Conservation (phyloP, 2,888 invertebrate genomes). For the Cenopis cana region DNA sequence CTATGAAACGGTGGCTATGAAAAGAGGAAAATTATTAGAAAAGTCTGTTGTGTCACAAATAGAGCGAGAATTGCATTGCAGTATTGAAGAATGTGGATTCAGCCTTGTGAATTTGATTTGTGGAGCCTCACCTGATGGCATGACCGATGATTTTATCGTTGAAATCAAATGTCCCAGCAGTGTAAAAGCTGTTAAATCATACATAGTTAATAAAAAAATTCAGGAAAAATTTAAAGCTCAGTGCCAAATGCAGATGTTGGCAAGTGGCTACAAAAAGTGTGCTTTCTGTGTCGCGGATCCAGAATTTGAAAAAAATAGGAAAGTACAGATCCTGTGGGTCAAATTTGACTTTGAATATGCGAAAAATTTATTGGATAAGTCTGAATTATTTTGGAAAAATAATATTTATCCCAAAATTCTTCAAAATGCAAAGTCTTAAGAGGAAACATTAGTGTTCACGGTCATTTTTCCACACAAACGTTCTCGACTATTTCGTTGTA, state of each 20-base stretch:
- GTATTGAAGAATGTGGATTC: constrained; percentile 29
- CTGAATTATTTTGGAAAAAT: constrained; percentile 32
- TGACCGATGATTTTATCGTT: constrained; percentile 23
- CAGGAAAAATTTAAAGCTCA: constrained; percentile 39
- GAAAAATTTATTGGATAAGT: constrained; percentile 25
- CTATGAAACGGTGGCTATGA: constrained; percentile 11
- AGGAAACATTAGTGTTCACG: too few relatives aligned
- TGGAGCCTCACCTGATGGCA: constrained; percentile 44
- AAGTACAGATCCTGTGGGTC: background rate
- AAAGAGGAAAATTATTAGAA: constrained; percentile 29
- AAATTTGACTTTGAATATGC: constrained; percentile 31
- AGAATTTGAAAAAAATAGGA: constrained; percentile 40
- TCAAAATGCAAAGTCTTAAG: background rate
- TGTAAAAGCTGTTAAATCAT: constrained; percentile 19
- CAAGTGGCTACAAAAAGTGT: constrained; percentile 28
- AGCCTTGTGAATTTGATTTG: constrained; percentile 15
- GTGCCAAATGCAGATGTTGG: constrained; percentile 42
- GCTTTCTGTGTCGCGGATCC: constrained; percentile 45
- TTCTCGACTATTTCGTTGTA: too few relatives aligned
- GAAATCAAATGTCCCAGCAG: constrained; percentile 42
- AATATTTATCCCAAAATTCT: constrained; percentile 17
- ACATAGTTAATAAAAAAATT: constrained; percentile 23
- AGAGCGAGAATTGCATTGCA: background rate
- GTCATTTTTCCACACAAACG: too few relatives aligned
- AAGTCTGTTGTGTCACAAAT: constrained; percentile 23